Evolutionary conservation across 2,888 invertebrate species (phyloP), one percentile per base, ranked within the genome.

Genomic region (Ichneumoninae sp.): DNA sequence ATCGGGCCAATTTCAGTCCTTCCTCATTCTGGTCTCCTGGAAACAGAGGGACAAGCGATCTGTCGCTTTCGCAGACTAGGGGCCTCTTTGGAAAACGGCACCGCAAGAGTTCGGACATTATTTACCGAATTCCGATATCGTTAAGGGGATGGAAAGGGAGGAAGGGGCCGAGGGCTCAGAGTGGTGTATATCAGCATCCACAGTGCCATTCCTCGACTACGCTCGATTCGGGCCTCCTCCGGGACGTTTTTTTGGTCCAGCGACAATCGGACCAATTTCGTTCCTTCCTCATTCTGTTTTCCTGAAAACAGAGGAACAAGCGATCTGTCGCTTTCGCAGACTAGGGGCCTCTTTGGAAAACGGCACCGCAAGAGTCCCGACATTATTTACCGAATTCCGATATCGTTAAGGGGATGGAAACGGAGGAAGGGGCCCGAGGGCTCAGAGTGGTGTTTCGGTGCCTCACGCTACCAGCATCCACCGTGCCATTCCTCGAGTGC

Each of bases 321-420:
- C 44, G 44, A 44, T 3, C 13, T 3, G 5, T 44, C 10, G 13
- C 0, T 44, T 16, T 10, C 13, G 16, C 13, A 3, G 13, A 13
- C 13, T 47, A 19, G 62, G 10, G 30, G 72, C n/a, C 30, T 47
- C 47, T 62, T 19, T 19, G 62, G 50, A 8, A 57, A 22, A 8
- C 3, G 13, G 57, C 10, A 8, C 22, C 57, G 57, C 57, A 50
- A 47, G 50, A 50, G 65, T 50, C 75, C 50, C 65, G 65, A 75
- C 75, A 50, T 75, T 75, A 75, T 75, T 74, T 74, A 74, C 62
- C 47, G 74, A 62, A 74, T 74, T 74, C 74, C 74, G 74, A 74
- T 74, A 74, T 74, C 74, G 62, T 74, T 74, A 47, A 62, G 74
- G 74, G 62, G 47, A 6, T 10, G 60, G 7, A 26, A n/a, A 16